phyloP scores from a whole-genome alignment of 2,113 vertebrate genomes.

The Antigone vipio region DNA sequence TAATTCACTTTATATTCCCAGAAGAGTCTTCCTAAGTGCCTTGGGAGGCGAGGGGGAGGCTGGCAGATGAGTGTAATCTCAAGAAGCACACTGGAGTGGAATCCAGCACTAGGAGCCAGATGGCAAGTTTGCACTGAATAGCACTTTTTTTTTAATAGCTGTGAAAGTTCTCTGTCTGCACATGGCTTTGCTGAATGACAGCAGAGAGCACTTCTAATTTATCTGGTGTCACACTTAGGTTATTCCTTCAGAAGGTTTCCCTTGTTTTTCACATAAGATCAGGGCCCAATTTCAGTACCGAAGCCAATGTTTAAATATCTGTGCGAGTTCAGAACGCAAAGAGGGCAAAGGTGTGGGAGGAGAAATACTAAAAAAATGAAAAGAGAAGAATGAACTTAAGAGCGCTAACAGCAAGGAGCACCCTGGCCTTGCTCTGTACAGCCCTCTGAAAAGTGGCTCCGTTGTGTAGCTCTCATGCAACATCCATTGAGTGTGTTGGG shows the following conservation, averaged over 20 bases:
- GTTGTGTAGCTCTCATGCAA: background rate
- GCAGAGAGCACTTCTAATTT: constrained; percentile 38
- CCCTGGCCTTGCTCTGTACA: background rate
- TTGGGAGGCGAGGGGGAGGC: constrained; percentile 62
- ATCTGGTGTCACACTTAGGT: constrained; percentile 22
- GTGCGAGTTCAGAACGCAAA: background rate
- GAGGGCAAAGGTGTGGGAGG: background rate
- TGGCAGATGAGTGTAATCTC: constrained; percentile 65
- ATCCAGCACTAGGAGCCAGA: constrained; percentile 66
- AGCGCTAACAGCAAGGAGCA: background rate
- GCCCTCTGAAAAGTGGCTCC: background rate
- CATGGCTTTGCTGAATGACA: constrained; percentile 65
- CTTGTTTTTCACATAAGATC: constrained; percentile 12
- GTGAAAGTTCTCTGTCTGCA: constrained; percentile 66
- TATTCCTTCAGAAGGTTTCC: constrained; percentile 54
- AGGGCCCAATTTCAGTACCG: background rate
- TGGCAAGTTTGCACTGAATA: constrained; percentile 70
- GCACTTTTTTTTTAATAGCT: constrained; percentile 69
- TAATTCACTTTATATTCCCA: constrained; percentile 74
- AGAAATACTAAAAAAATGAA: background rate
- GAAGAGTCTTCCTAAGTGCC: constrained; percentile 71
- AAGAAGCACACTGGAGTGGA: constrained; percentile 42
- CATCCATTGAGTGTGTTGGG: rapidly evolving
- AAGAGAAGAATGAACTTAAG: background rate
- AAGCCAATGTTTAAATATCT: constrained; percentile 21